Evolutionary conservation across 2,797 vertebrate genomes (phyloP).

Genomic region (Psittacula echo): DNA sequence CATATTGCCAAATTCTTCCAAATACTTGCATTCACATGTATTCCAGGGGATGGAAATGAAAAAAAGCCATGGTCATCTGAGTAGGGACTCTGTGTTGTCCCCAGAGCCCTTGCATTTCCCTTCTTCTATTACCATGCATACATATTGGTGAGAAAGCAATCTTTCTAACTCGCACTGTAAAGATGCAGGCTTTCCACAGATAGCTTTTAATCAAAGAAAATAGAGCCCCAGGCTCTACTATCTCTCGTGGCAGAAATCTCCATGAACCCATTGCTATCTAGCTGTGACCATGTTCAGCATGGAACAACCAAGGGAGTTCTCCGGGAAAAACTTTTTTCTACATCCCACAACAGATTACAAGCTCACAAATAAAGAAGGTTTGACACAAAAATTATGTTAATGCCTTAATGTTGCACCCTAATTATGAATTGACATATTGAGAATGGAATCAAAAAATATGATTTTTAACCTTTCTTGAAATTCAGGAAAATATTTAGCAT

Average conservation of each 20-base stretch:
- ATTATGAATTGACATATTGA: background rate
- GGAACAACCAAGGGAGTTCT: background rate
- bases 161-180: background rate
- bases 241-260: background rate
- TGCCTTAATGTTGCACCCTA: background rate
- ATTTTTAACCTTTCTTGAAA: background rate
- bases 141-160: background rate
- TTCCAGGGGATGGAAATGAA: background rate
- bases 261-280: background rate
- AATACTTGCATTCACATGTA: background rate
- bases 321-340: background rate
- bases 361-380: background rate
- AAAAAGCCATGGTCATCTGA: background rate
- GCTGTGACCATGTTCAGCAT: background rate
- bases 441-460: background rate
- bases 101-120: background rate
- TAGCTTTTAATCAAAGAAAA: background rate
- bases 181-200: background rate
- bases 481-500: slow-evolving; percentile 10
- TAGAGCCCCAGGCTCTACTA: background rate
- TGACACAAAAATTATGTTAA: background rate
- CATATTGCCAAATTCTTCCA: background rate
- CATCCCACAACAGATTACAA: background rate
- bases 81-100: background rate
- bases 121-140: background rate